Evolutionary conservation across 2,797 vertebrate species (phyloP), one percentile per base, ranked within the genome.

Genomic region (Hydrocynus forskahlii): DNA sequence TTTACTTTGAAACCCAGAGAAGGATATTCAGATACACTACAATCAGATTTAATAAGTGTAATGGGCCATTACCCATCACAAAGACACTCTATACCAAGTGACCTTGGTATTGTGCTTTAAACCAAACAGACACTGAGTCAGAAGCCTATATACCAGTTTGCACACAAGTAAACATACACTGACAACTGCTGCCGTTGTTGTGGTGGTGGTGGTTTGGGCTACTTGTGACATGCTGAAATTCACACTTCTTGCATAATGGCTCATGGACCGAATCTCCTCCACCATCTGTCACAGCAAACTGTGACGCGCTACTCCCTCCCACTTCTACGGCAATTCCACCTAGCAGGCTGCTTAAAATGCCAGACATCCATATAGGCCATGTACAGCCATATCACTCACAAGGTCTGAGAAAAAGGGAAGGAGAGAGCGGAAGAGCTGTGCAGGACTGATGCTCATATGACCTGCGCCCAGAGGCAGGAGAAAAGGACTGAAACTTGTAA

Each of bases 231-330:
- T 52, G 79, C 69, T 66, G 75, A 85, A 83, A 87, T 86, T 87
- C 85, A 84, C 85, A 84, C 82, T n/a, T 86, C 57, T 86, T 90
- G 79, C 82, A 82, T 90, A 91, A 90, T 80, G 35, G 12, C 84
- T 64, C 68, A 38, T 40, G 87, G 81, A 83, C 79, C 12, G 78
- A 85, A 76, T 83, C 78, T 89, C 83, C 81, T 78, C 68, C 64
- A 81, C 90, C 90, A 92, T 92, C 90, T 93, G 90, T 83, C 70
- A 63, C 21, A 48, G 73, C 86, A 78, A 38, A 66, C 13, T 35
- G 63, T 66, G 63, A 66, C 35, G 35, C 75, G 0, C 69, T 64
- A 48, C 25, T 88, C 81, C 62, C 52, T 14, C 17, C 6, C 25
- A 16, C 38, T 54, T 70, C 54, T 10, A 10, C 48, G 48, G 48